phyloP scores from a whole-genome alignment of 2,888 invertebrate genomes.

The Brachynemurus nebulosus region DNA sequence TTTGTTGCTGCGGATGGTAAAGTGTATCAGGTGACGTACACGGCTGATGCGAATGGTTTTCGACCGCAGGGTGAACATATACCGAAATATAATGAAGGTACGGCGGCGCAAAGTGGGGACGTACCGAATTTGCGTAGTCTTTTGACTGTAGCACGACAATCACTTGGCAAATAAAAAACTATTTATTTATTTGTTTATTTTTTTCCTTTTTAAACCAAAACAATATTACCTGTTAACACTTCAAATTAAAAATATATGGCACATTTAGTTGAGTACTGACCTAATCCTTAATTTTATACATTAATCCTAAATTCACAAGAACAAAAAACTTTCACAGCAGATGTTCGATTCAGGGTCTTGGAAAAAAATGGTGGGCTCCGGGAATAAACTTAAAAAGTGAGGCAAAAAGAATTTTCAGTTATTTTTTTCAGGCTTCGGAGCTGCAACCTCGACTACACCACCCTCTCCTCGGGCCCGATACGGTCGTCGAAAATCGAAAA shows the following conservation, averaged over 20 bases:
- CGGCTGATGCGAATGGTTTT: constrained; percentile 43
- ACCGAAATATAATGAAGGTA: background rate
- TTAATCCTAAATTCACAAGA: too few species aligned
- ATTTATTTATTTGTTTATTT: background rate
- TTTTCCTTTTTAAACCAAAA: background rate
- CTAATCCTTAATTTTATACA: too few species aligned
- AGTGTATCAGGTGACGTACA: constrained; percentile 36
- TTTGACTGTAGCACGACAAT: background rate
- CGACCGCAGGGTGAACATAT: constrained; percentile 26
- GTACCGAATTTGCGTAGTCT: background rate
- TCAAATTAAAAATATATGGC: background rate
- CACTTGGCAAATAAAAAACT: background rate
- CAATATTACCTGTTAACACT: background rate
- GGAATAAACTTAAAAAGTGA: too few species aligned
- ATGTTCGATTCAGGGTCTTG: too few species aligned
- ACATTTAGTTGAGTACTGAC: too few species aligned
- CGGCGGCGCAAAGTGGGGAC: background rate
- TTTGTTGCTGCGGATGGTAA: constrained; percentile 40
- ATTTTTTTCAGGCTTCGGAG: too few species aligned
- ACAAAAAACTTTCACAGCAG: too few species aligned
- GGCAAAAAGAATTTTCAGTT: too few species aligned
- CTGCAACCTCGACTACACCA: too few species aligned
- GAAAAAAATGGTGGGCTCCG: too few species aligned
- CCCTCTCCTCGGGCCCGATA: too few species aligned
- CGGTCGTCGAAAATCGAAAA: too few species aligned